Evolutionary conservation across 23 tunicate species (phyloP).

Genomic region (Styela plicata): DNA sequence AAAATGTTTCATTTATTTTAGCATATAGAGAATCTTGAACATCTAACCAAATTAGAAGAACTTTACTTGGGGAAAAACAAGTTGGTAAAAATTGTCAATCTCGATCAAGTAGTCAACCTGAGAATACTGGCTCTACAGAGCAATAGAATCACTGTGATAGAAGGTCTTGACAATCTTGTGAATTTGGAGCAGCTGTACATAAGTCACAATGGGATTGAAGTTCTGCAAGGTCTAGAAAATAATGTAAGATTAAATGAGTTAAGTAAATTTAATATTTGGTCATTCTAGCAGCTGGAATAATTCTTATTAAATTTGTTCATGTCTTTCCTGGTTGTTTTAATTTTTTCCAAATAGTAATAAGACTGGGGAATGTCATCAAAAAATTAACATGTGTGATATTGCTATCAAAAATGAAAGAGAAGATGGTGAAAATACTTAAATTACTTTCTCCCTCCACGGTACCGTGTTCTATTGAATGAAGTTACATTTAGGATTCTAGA

Average conservation of each 20-base stretch:
- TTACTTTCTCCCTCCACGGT: neutral
- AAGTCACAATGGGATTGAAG: slow-evolving; percentile 73
- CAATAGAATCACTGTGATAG: slow-evolving; percentile 73
- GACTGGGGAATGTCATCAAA: no score
- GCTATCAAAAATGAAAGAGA: no score
- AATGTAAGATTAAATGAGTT: slow-evolving; percentile 88
- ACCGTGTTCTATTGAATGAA: neutral
- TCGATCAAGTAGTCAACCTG: slow-evolving; percentile 40
- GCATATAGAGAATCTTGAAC: slow-evolving; percentile 69
- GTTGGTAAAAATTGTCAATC: slow-evolving; percentile 60
- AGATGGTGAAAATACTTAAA: no score
- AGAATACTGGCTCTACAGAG: slow-evolving; percentile 75
- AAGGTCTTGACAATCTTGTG: slow-evolving; percentile 52
- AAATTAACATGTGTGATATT: no score
- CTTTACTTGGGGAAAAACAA: slow-evolving; percentile 93
- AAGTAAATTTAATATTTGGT: no score
- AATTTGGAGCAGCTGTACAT: slow-evolving; percentile 67
- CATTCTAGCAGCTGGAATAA: no score
- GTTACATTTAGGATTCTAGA: no score
- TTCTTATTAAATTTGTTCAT: no score
- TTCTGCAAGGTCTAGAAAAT: slow-evolving; percentile 61
- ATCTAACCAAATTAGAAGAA: slow-evolving; percentile 56
- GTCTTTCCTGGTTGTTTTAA: no score
- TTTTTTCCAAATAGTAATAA: no score
- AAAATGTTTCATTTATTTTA: slow-evolving; percentile 10